Percentiles rank a stretch among this genome's conserved stretches.
Evolutionary conservation across 2,113 vertebrate species (phyloP).

Genomic region (Himantopus leucocephalus): DNA sequence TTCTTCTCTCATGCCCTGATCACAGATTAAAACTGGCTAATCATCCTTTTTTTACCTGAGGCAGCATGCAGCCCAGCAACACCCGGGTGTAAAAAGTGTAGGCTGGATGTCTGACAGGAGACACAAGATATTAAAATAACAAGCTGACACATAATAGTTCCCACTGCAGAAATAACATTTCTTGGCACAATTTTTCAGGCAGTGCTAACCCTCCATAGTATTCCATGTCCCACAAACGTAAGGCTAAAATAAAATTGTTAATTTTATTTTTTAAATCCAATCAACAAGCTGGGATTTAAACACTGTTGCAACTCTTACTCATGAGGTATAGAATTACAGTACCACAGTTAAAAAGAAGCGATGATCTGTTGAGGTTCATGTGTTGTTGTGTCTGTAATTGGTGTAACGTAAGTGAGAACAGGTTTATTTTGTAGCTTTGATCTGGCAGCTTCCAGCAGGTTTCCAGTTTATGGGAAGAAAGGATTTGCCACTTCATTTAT

Average conservation of each 20-base stretch:
- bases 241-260: neutral
- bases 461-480: conserved; percentile 30
- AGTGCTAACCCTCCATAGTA: neutral
- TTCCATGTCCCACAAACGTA: neutral
- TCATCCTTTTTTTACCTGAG: neutral
- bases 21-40: neutral
- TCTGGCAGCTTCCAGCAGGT: conserved; percentile 18
- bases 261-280: neutral
- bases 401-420: neutral
- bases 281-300: neutral
- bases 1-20: neutral
- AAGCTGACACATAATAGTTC: neutral
- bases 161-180: neutral
- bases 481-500: conserved; percentile 17
- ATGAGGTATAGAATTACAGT: neutral
- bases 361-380: neutral
- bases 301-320: neutral
- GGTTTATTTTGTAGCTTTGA: conserved; percentile 29
- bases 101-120: neutral
- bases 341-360: neutral
- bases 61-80: neutral
- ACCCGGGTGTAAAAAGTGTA: fast-evolving
- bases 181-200: neutral
- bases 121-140: neutral
- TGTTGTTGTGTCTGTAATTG: neutral